Percentiles rank a stretch among this genome's conserved stretches.
phyloP scores from a whole-genome alignment of 2,888 invertebrate genomes.

The Tillus elongatus region DNA sequence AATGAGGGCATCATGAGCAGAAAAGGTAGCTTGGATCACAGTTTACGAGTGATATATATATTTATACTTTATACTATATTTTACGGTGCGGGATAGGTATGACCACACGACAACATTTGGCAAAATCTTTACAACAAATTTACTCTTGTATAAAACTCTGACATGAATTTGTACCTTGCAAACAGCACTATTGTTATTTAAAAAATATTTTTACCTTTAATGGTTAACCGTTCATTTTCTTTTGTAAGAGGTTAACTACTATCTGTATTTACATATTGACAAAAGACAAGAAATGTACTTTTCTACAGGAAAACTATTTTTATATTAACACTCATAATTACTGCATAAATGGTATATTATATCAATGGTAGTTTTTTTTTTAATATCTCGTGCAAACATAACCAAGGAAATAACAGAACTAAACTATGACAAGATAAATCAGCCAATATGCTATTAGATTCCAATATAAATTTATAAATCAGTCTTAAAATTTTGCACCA shows the following conservation, averaged over 20 bases:
- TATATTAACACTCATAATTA: constrained; percentile 22
- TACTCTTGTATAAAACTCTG: constrained; percentile 39
- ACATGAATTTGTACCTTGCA: constrained; percentile 43
- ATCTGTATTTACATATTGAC: constrained; percentile 40
- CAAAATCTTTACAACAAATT: constrained; percentile 39
- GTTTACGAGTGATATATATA: constrained; percentile 12
- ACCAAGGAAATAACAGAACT: too few relatives aligned
- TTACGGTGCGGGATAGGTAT: constrained; percentile 23
- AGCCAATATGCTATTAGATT: too few relatives aligned
- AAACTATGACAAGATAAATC: too few relatives aligned
- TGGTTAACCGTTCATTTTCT: constrained; percentile 27
- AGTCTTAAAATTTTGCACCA: constrained; percentile 27
- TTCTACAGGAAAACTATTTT: constrained; percentile 2
- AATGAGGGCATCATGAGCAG: neutral
- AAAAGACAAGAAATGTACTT: constrained; percentile 20
- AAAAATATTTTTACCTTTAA: constrained; percentile 34
- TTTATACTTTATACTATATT: neutral
- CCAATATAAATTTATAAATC: constrained; percentile 17
- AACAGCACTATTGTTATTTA: constrained; percentile 42
- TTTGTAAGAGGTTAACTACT: constrained; percentile 30
- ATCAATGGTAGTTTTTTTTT: too few relatives aligned
- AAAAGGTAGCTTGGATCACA: constrained; percentile 16
- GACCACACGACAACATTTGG: constrained; percentile 30
- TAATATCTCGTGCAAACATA: too few relatives aligned
- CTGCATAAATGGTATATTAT: constrained; percentile 21